Base-by-base conservation (phyloP, 2,888 invertebrate species). In the Metalampra italica region DNA sequence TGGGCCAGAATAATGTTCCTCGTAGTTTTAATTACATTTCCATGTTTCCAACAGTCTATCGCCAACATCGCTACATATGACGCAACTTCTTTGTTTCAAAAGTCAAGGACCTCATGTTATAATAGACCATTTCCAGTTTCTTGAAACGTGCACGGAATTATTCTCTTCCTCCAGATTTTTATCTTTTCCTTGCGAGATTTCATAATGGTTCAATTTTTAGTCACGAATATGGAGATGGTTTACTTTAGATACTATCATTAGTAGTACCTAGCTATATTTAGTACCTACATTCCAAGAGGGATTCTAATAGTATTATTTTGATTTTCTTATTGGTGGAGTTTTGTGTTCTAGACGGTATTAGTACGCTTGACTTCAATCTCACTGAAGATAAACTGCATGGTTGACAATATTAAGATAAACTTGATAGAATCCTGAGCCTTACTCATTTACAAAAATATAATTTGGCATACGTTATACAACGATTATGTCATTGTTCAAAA, bases 31-130 rank as follows among this genome's bases (percentile, higher is more conserved):
- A 49, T 45, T 49, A 41, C 45, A 14, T 45, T 45, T 29, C 12
- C 37, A 15, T 45, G 45, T 45, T 36, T 15, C 32, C 34, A 32
- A 34, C 38, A 29, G 32, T 36, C 41, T 50, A 43, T 51, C 47
- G 39, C 40, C 9, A 36, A 11, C 38, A 43, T 47, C 47, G 39
- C 13, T 29, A 45, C 36, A 46, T 41, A 45, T 41, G 47, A 42
- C 42, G 45, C 12, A 42, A 45, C 22, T 44, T 43, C 58, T 65
- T 67, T 71, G 66, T 68, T 64, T 45, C 54, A 71, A 57, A 67
- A 77, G 80, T 79, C 82, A 82, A 82, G 80, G 82, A 79, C 78
- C 79, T 66, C 56, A 49, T 70, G 65, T n/a, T 42, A n/a, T 66
- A 70, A 68, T 71, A 63, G 62, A 49, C 60, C 61, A 67, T 73